These are phyloP conservation scores for Mormyrus iriodes DNA, from an alignment of 2,113 vertebrate genomes.

Conservation along the genomic window DNA sequence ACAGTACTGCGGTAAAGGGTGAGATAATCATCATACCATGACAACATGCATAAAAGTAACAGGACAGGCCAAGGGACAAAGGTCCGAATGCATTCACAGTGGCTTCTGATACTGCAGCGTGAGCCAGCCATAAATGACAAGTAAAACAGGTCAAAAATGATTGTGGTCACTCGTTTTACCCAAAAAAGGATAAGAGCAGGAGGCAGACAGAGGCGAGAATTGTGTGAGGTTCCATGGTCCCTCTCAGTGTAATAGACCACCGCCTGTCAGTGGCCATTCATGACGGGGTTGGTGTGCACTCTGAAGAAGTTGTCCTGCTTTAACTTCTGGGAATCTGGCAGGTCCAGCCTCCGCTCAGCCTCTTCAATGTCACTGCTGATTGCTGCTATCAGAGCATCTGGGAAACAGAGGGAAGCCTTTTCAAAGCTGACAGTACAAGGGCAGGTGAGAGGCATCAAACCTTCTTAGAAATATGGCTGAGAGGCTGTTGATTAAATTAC, in stretches of 20 bases:
- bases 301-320: conserved; percentile 83
- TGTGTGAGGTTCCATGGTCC: not conserved
- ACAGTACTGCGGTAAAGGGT: not conserved
- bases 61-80: not conserved
- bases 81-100: not conserved
- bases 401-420: not conserved
- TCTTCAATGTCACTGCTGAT: conserved; percentile 88
- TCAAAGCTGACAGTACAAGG: not conserved
- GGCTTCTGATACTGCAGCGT: not conserved
- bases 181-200: not conserved
- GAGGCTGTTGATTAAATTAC: not conserved
- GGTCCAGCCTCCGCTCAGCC: conserved; percentile 75
- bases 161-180: not conserved
- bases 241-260: not conserved
- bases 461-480: not conserved
- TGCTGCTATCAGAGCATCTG: conserved; percentile 83
- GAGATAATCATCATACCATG: not conserved
- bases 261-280: conserved; percentile 68
- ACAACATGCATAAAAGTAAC: not conserved
- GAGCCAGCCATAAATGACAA: not conserved
- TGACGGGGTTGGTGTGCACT: conserved; percentile 53
- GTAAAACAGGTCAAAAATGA: not conserved
- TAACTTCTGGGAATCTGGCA: conserved; percentile 78
- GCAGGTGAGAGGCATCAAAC: not conserved
- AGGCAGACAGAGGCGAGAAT: not conserved